Conservation (phyloP, 64 coral and sea anemone species). For the Stylophora pistillata region DNA sequence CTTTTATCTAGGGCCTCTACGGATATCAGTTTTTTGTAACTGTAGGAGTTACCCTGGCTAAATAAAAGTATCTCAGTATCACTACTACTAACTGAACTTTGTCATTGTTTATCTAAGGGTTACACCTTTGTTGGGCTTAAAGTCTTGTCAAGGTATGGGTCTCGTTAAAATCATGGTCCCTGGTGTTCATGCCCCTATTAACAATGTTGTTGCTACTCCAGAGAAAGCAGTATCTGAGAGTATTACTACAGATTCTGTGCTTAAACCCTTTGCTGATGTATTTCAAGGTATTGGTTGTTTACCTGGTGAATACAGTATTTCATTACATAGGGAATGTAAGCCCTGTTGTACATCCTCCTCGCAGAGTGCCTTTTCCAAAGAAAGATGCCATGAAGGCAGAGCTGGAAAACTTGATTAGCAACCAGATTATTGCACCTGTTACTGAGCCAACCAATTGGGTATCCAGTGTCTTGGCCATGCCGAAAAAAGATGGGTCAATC, state of each 20-base stretch:
- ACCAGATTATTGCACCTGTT: neutral
- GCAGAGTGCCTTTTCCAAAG: neutral
- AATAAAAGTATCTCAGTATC: no score
- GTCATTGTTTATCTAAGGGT: constrained; percentile 39
- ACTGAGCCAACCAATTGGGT: no score
- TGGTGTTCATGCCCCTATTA: no score
- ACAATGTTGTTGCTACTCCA: no score
- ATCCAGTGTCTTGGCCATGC: no score
- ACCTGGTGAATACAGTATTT: constrained; percentile 41
- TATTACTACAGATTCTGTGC: constrained; percentile 34
- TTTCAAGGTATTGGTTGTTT: constrained; percentile 60
- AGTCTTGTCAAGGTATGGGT: constrained; percentile 49
- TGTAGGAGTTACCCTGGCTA: no score
- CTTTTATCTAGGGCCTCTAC: no score
- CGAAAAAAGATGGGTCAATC: neutral
- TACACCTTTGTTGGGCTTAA: constrained; percentile 54
- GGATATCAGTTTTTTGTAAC: no score
- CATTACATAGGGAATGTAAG: no score
- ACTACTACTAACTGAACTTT: no score
- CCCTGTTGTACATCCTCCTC: no score
- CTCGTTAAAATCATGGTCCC: no score
- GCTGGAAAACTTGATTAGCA: neutral
- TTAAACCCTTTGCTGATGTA: constrained; percentile 50
- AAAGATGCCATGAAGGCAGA: constrained; percentile 5
- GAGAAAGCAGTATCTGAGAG: constrained; percentile 14